Evolutionary conservation across 2,888 invertebrate species (phyloP).

Genomic region (Caenorhabditis sinica): DNA sequence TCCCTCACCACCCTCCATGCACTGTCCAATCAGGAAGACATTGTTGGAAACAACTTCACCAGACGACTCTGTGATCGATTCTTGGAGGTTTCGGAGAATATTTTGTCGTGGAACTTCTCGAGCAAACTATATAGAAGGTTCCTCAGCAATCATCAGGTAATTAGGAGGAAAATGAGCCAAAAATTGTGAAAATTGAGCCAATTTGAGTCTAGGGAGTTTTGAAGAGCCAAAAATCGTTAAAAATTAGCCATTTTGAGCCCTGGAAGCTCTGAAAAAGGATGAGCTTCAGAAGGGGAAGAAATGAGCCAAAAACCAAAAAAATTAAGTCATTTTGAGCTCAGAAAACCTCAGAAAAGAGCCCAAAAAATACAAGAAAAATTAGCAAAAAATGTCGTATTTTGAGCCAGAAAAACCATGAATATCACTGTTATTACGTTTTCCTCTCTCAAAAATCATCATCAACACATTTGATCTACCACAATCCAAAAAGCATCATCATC

Average conservation of each 20-base stretch:
- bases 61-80: slow-evolving; percentile 70
- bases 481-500: slow-evolving; percentile 55
- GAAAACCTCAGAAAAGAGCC: too few species aligned
- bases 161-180: neutral
- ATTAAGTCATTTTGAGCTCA: too few species aligned
- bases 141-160: slow-evolving; percentile 80
- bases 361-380: neutral
- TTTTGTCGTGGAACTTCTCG: slow-evolving; percentile 90
- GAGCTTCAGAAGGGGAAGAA: too few species aligned
- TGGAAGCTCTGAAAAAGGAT: too few species aligned
- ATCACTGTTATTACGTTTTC: slow-evolving; percentile 7
- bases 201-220: neutral
- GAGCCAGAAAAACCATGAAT: neutral
- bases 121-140: slow-evolving; percentile 71
- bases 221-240: neutral
- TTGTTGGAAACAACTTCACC: slow-evolving; percentile 70
- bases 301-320: too few species aligned
- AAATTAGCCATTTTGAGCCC: too few species aligned
- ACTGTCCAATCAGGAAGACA: slow-evolving; percentile 68
- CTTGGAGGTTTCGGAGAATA: slow-evolving; percentile 87
- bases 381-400: neutral
- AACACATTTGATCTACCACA: slow-evolving; percentile 48
- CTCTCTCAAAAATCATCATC: neutral
- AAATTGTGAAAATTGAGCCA: neutral
- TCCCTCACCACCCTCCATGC: slow-evolving; percentile 87